Conservation (phyloP, 1,140 invertebrate genomes). For the Aphis craccivora region DNA sequence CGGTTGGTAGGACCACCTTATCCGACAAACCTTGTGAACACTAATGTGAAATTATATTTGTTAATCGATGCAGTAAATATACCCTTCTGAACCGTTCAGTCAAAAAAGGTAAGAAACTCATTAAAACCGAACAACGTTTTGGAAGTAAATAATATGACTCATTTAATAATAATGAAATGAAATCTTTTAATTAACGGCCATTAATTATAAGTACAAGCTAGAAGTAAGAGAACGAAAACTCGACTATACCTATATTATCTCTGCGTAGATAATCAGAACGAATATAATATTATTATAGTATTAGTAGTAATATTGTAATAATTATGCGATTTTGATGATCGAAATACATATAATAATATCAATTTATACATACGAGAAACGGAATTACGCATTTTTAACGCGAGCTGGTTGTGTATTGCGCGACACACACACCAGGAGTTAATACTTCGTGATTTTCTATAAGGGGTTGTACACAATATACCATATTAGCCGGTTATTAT, state of each 20-base stretch:
- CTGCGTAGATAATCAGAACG: not conserved
- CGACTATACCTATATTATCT: not conserved
- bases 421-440: not conserved
- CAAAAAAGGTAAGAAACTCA: slow-evolving; percentile 45
- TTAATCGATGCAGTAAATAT: slow-evolving; percentile 52
- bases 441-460: slow-evolving; percentile 1
- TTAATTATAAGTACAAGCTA: not conserved
- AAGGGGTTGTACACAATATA: slow-evolving; percentile 31
- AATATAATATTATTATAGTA: too few species aligned
- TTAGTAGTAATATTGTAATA: not conserved
- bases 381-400: not conserved
- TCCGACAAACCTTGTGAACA: slow-evolving; percentile 7
- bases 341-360: not conserved
- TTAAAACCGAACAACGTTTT: slow-evolving; percentile 16
- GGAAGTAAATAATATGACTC: not conserved
- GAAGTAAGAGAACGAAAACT: not conserved
- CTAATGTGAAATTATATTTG: slow-evolving; percentile 47
- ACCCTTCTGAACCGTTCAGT: not conserved
- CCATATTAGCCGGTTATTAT: slow-evolving; percentile 31
- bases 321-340: not conserved
- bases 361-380: not conserved
- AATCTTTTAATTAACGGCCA: not conserved
- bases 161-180: not conserved
- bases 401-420: not conserved
- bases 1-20: slow-evolving; percentile 52